Base-by-base conservation (phyloP, 1,140 invertebrate species). In the Heliconius eleuchia region DNA sequence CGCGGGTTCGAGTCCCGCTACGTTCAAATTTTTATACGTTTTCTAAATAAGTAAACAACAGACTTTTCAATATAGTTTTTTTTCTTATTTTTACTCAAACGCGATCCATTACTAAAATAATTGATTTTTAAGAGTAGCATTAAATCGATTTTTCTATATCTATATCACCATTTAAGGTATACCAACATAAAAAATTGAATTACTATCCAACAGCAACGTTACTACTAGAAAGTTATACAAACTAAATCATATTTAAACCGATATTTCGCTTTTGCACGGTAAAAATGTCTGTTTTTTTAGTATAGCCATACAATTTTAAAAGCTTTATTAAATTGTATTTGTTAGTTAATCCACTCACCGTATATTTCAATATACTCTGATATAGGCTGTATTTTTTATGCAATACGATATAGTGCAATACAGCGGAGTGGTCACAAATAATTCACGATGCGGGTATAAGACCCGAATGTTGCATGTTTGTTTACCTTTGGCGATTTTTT, bases 401-500 rank as follows among this genome's bases (percentile, higher is more conserved):
- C 55, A 60, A 60, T n/a, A 66, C 23, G 23, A 27, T 13, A 23
- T 66, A 30, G 60, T 13, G 60, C 23, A 66, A 66, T 66, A 66
- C 23, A 13, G 23, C 60, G 60, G 11, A 66, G 60, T 66, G 60
- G 60, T 66, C 60, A 66, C 60, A 66, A 66, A 66, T 66, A 66
- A 66, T 66, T 66, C 60, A 66, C 60, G 11, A 27, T 27, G 16
- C 60, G 11, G 60, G 27, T 66, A 66, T 66, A 66, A 66, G 60
- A 66, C 23, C 27, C 16, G 34, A 46, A 73, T 27, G 4, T 66
- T 4, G 7, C 3, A 27, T 3, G 60, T 30, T 27, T 66, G 23
- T 57, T 71, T 57, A 19, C 8, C n/a, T 57, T 7, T 57, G 3
- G 55, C n/a, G n/a, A 30, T 66, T 27, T 57, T 60, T 66, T 66